Percentiles rank a stretch among this genome's conserved stretches.
Evolutionary conservation across 2,797 vertebrate genomes (phyloP).

Genomic region (Myotis planiceps): DNA sequence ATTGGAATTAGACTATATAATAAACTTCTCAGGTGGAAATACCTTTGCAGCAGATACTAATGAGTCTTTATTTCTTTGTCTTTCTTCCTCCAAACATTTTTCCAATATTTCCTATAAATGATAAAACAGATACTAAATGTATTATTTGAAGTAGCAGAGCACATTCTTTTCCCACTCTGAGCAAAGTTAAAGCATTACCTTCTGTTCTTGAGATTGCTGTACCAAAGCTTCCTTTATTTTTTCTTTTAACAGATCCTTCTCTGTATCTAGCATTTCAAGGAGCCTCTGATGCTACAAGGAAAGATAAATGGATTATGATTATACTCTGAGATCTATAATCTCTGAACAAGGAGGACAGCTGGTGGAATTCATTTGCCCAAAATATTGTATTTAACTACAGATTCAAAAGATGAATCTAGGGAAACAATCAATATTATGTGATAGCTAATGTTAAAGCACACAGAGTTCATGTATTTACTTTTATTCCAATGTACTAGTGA

Average conservation of each 20-base stretch:
- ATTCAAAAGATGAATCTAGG: background rate
- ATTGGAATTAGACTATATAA: background rate
- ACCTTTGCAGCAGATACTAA: conserved; percentile 86
- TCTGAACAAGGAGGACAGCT: background rate
- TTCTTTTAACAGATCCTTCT: conserved; percentile 81
- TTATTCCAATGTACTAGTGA: background rate
- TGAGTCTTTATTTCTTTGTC: conserved; percentile 84
- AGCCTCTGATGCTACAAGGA: conserved; percentile 85
- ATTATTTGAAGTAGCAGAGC: background rate
- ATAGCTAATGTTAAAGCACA: background rate
- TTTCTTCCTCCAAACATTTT: conserved; percentile 87
- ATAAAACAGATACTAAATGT: background rate
- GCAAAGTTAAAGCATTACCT: conserved; percentile 79
- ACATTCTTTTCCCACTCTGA: background rate
- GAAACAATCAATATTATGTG: background rate
- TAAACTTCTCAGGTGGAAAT: conserved; percentile 23
- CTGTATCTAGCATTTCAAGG: conserved; percentile 86
- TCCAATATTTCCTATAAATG: conserved; percentile 83
- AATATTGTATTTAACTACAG: background rate
- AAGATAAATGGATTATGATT: conserved; percentile 48
- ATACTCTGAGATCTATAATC: background rate
- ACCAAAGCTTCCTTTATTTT: conserved; percentile 85
- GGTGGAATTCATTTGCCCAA: background rate
- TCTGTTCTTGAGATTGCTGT: conserved; percentile 84
- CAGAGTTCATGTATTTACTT: background rate